Conservation (phyloP, 2,113 vertebrate species). For the Lampris incognitus region DNA sequence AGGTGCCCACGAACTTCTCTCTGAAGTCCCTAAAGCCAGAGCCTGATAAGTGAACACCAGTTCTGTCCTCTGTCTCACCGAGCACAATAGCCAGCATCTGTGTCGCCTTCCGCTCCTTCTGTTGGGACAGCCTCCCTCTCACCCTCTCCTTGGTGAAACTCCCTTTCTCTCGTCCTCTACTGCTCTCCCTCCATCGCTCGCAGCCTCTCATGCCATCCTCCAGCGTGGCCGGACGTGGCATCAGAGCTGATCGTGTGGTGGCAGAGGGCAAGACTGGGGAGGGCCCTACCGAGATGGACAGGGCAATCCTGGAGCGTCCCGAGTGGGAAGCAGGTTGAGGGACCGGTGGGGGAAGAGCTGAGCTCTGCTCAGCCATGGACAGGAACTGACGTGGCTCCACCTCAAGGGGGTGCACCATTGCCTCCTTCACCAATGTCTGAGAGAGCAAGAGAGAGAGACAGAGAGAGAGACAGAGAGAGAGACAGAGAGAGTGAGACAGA, state of each 20-base stretch:
- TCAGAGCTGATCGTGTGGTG: slow-evolving; percentile 57
- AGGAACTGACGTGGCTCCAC: slow-evolving; percentile 74
- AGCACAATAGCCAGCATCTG: slow-evolving; percentile 85
- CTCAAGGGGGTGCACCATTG: slow-evolving; percentile 74
- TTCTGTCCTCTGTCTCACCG: slow-evolving; percentile 63
- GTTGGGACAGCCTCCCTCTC: slow-evolving; percentile 80
- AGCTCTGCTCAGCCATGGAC: slow-evolving; percentile 60
- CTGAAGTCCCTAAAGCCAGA: too few relatives aligned
- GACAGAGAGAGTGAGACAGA: not conserved
- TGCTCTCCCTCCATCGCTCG: slow-evolving; percentile 71
- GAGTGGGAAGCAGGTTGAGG: slow-evolving; percentile 52
- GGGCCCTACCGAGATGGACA: slow-evolving; percentile 75
- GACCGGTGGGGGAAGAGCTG: slow-evolving; percentile 29
- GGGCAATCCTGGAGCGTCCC: slow-evolving; percentile 62
- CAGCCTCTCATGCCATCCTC: slow-evolving; percentile 69
- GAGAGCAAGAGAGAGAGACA: slow-evolving; percentile 30
- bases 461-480: slow-evolving; percentile 8
- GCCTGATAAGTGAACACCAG: too few relatives aligned
- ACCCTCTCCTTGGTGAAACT: slow-evolving; percentile 72
- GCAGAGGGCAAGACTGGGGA: slow-evolving; percentile 56
- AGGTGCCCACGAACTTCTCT: too few relatives aligned
- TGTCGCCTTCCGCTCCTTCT: slow-evolving; percentile 84
- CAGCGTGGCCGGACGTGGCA: slow-evolving; percentile 62
- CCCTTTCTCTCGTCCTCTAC: slow-evolving; percentile 64
- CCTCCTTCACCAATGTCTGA: slow-evolving; percentile 80